A percentile compares a stretch with the other conserved stretches of the same genome.
Evolutionary conservation across 2,888 invertebrate genomes (phyloP).

Genomic region (Drosophila paracracens): DNA sequence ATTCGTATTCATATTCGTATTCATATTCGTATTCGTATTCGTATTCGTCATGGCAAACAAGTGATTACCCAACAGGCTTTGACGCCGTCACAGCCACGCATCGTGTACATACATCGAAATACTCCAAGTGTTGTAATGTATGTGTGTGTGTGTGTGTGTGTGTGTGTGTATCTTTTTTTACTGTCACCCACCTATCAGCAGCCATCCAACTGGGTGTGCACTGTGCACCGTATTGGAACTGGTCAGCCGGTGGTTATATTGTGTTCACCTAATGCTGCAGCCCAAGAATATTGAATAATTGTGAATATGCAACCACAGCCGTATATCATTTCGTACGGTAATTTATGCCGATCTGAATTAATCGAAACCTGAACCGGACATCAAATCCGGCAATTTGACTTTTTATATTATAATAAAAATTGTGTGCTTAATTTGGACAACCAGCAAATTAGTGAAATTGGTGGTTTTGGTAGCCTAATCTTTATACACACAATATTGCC

Average conservation of each 20-base stretch:
- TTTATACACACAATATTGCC: constrained; percentile 5
- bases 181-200: constrained; percentile 29
- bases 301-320: background rate
- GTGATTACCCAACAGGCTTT: constrained; percentile 69
- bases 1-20: constrained; percentile 18
- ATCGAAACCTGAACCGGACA: constrained; percentile 1
- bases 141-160: background rate
- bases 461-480: constrained; percentile 13
- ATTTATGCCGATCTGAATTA: constrained; percentile 25
- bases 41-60: constrained; percentile 67
- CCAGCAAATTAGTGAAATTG: constrained; percentile 42
- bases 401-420: constrained; percentile 19
- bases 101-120: constrained; percentile 30
- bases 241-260: constrained; percentile 12
- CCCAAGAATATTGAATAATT: constrained; percentile 15
- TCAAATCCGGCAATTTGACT: constrained; percentile 34
- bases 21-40: constrained; percentile 19
- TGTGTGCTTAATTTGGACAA: constrained; percentile 31
- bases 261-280: background rate
- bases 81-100: constrained; percentile 46
- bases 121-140: background rate
- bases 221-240: constrained; percentile 31
- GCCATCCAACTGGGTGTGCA: constrained; percentile 40
- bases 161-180: background rate
- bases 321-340: background rate